Evolutionary conservation across 2,888 invertebrate species (phyloP), one percentile per base, ranked within the genome.

Genomic region (Xestia xanthographa): DNA sequence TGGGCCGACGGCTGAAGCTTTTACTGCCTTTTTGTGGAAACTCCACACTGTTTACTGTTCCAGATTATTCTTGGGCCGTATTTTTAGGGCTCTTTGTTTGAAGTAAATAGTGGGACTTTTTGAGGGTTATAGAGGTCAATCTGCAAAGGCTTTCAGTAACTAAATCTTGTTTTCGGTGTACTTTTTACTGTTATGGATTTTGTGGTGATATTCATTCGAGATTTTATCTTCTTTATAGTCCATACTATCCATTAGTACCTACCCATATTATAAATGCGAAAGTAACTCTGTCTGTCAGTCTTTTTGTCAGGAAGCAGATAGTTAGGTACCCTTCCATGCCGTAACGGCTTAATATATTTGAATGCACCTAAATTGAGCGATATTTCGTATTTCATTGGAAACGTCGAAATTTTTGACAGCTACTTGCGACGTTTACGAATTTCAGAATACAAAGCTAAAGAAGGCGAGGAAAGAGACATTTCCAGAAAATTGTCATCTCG

Each of bases 21-120:
- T 85, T 84, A 79, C 79, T 71, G 66, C 38, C 62, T 79, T 79
- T 84, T 86, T 82, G 70, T 72, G 60, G 66, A 79, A 77, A 75
- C 68, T 60, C 72, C 50, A 80, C 80, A 75, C 76, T 79, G 74
- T 83, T 82, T 85, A 75, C 78, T 75, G 66, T 78, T 22, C 85
- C 45, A 72, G 66, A 76, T 79, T 86, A 82, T 74, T 72, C 63
- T 29, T 50, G 43, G 65, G 60, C 34, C 68, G 80, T 56, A 73
- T 81, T 79, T 78, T 84, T 79, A 73, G 66, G 56, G 17, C 48
- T 56, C 48, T 79, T 74, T 56, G 38, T 68, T 81, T 66, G 60
- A 12, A 43, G 56, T 63, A 62, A 63, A 80, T 50, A 79, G 22
- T 22, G 62, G 29, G 34, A 67, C 50, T 43, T 41, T 69, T 26